Conservation (phyloP, 2,113 vertebrate species). For the Psettodes erumei region DNA sequence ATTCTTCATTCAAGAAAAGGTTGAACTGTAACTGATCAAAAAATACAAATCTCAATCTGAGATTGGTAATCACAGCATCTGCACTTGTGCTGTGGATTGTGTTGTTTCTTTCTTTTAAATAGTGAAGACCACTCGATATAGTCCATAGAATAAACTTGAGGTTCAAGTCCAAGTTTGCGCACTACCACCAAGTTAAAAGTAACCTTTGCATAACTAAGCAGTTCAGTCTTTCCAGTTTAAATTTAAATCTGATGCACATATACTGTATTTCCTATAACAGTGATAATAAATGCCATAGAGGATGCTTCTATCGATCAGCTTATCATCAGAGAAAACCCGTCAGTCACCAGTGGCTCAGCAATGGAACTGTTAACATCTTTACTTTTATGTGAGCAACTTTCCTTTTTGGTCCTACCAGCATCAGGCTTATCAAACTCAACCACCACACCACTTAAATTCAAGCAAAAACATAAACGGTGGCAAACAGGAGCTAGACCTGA, state of each 20-base stretch:
- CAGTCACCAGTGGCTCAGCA: background rate
- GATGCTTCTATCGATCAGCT: background rate
- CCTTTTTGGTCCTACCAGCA: background rate
- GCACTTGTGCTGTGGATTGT: too few species aligned
- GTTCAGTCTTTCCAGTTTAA: constrained; percentile 1
- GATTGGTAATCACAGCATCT: constrained; percentile 18
- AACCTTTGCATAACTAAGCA: constrained; percentile 7
- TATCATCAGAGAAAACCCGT: background rate
- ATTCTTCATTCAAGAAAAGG: background rate
- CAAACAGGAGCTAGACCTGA: background rate
- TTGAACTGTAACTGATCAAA: too few species aligned
- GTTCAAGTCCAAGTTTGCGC: constrained; percentile 17
- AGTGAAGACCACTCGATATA: background rate
- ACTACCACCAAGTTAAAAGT: constrained; percentile 11
- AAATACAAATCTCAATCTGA: too few species aligned
- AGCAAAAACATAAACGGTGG: background rate
- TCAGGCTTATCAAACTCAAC: background rate
- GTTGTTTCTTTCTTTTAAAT: background rate
- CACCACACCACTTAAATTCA: background rate
- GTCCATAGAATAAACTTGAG: constrained; percentile 19
- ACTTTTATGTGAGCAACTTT: background rate
- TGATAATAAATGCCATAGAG: constrained; percentile 1
- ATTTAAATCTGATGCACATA: constrained; percentile 10
- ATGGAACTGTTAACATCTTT: background rate
- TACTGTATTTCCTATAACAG: constrained; percentile 13